Evolutionary conservation across 2,888 invertebrate species (phyloP).

Genomic region (Metacarcinus magister): DNA sequence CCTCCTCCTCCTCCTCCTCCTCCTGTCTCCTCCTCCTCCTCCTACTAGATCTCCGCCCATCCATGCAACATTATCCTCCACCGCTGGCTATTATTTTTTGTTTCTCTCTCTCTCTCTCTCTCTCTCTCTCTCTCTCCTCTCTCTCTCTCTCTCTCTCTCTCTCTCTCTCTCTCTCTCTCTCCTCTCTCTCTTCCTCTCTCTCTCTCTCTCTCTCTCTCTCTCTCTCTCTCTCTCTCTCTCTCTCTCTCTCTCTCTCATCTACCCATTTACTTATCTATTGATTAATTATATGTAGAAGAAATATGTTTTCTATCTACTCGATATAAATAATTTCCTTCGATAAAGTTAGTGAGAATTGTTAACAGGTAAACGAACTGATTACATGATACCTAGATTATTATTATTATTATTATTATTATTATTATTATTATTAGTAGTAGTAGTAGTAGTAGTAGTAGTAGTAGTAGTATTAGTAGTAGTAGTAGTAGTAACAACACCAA

Average conservation of each 20-base stretch:
- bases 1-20: not conserved
- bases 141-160: conserved; percentile 20
- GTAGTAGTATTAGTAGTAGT: not conserved
- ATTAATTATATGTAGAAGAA: too few species aligned
- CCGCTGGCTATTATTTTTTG: not conserved
- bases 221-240: not conserved
- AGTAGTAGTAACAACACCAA: not conserved
- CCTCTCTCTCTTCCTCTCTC: too few species aligned
- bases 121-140: conserved; percentile 26
- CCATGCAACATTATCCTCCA: not conserved
- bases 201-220: not conserved
- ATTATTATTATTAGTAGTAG: not conserved
- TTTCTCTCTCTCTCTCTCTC: conserved; percentile 15
- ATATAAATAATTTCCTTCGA: too few species aligned
- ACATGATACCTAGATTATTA: too few species aligned
- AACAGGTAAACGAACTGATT: too few species aligned
- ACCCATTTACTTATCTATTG: too few species aligned
- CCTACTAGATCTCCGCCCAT: not conserved
- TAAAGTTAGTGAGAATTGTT: too few species aligned
- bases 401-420: too few species aligned
- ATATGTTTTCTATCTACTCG: too few species aligned
- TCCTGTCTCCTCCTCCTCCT: not conserved
- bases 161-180: too few species aligned
- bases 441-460: not conserved
- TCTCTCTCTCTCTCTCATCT: too few species aligned